phyloP scores from a whole-genome alignment of 2,113 vertebrate species.

The Penelope pileata region DNA sequence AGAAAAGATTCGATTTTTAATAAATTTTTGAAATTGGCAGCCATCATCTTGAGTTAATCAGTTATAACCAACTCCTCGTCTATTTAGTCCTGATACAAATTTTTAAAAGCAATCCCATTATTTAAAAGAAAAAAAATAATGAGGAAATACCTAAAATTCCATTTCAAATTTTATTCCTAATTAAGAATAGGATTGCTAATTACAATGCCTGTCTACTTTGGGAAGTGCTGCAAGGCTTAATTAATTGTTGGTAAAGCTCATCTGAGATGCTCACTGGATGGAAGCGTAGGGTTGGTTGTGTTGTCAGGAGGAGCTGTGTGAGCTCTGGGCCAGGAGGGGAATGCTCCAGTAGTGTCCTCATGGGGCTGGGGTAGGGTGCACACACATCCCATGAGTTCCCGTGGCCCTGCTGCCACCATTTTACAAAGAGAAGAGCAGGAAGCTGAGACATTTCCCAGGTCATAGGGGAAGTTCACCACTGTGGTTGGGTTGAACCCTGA shows the following conservation, averaged over 20 bases:
- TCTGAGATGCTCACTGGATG: background rate
- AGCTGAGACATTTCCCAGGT: background rate
- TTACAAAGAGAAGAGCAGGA: background rate
- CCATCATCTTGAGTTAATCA: background rate
- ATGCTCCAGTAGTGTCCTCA: rapidly evolving
- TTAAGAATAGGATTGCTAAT: slow-evolving; percentile 57
- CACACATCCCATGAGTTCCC: background rate
- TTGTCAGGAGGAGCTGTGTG: background rate
- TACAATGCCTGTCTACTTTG: slow-evolving; percentile 45
- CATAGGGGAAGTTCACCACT: no score
- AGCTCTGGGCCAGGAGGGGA: background rate
- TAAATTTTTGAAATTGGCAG: background rate
- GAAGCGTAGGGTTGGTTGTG: slow-evolving; percentile 8
- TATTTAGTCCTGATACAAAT: background rate
- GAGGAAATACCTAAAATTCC: slow-evolving; percentile 31
- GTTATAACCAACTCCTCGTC: background rate
- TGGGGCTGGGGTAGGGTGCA: background rate
- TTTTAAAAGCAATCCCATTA: background rate
- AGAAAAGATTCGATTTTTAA: background rate
- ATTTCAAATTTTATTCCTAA: slow-evolving; percentile 43
- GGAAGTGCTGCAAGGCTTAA: slow-evolving; percentile 52
- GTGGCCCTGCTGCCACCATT: background rate
- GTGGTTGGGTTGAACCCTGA: background rate
- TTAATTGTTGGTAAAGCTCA: slow-evolving; percentile 39
- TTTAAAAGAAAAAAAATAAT: background rate